A percentile compares a stretch with the other conserved stretches of the same genome.
Conservation (phyloP, 1,140 invertebrate genomes). For the Lucilia cuprina region DNA sequence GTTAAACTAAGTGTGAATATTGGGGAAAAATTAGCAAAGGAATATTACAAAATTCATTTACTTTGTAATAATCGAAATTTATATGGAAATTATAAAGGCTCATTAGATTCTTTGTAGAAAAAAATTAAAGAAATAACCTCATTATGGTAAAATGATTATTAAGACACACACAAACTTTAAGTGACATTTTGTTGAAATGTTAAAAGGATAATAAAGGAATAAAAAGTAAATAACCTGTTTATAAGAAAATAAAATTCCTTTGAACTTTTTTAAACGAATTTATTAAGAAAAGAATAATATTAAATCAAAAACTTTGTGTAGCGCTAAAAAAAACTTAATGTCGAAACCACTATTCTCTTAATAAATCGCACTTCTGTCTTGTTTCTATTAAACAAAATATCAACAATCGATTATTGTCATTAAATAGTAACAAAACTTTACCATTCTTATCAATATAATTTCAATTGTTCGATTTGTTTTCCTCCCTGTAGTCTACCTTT, state of each 20-base stretch:
- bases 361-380: too few relatives aligned
- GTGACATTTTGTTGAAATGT: not conserved
- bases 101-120: not conserved
- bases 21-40: not conserved
- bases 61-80: not conserved
- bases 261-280: not conserved
- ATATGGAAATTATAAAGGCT: not conserved
- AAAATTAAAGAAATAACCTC: not conserved
- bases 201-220: not conserved
- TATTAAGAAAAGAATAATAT: too few relatives aligned
- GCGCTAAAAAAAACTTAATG: too few relatives aligned
- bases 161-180: not conserved
- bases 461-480: too few relatives aligned
- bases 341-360: too few relatives aligned
- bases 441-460: too few relatives aligned
- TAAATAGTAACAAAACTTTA: too few relatives aligned
- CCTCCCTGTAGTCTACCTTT: too few relatives aligned
- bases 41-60: not conserved
- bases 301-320: too few relatives aligned
- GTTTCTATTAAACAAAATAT: too few relatives aligned
- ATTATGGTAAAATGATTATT: not conserved
- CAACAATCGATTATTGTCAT: too few relatives aligned
- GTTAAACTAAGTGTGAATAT: not conserved
- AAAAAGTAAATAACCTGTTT: not conserved
- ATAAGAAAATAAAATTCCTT: not conserved